phyloP scores from a whole-genome alignment of 2,797 vertebrate species.

The Austrolebias charrua region DNA sequence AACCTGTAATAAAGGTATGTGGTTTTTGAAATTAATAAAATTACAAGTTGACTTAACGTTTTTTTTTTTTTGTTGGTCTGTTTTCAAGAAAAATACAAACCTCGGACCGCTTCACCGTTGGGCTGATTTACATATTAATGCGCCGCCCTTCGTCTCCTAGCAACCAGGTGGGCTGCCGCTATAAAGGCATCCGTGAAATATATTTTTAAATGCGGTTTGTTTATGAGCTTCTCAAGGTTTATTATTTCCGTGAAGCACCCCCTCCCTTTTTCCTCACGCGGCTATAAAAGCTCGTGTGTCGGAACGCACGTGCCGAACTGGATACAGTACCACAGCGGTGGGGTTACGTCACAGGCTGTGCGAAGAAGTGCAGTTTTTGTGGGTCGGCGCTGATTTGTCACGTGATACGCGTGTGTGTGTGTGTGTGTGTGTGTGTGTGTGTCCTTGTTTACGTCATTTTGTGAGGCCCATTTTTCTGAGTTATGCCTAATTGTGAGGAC shows the following conservation, averaged over 20 bases:
- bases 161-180: constrained; percentile 21
- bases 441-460: no score
- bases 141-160: constrained; percentile 43
- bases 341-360: constrained; percentile 60
- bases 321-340: constrained; percentile 36
- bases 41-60: background rate
- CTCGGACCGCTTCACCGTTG: constrained; percentile 23
- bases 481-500: no score
- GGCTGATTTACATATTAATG: constrained; percentile 55
- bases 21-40: no score
- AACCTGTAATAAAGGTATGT: background rate
- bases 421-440: no score
- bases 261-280: background rate
- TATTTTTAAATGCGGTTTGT: no score
- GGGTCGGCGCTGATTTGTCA: constrained; percentile 37
- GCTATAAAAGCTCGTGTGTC: constrained; percentile 29
- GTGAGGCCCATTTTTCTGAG: no score
- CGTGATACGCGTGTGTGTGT: no score
- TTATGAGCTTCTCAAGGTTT: no score
- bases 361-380: constrained; percentile 27
- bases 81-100: background rate
- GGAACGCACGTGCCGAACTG: constrained; percentile 50
- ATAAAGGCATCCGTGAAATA: background rate
- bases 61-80: no score
- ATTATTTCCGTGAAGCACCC: background rate